Conservation (phyloP, 2,888 invertebrate species). For the Watsonalla cultraria region DNA sequence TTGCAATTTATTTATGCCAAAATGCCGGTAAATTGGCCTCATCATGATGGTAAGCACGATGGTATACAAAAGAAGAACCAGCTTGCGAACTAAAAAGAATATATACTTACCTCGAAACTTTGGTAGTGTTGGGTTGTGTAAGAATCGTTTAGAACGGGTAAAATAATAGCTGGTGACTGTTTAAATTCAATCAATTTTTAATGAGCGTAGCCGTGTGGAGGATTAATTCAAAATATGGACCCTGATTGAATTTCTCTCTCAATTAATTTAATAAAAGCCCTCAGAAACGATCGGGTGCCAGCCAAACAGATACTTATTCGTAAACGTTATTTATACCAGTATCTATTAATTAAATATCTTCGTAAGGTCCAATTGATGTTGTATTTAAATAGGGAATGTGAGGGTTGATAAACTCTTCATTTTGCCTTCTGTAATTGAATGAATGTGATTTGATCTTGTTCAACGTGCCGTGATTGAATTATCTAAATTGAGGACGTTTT, state of each 20-base stretch:
- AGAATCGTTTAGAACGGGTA: slow-evolving; percentile 6
- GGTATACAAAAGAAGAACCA: no score
- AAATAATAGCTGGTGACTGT: slow-evolving; percentile 19
- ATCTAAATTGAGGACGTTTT: background rate
- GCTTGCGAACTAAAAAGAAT: no score
- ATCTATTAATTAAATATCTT: background rate
- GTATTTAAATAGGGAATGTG: background rate
- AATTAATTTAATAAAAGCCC: slow-evolving; percentile 42
- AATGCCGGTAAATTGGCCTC: no score
- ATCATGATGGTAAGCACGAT: no score
- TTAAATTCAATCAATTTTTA: slow-evolving; percentile 32
- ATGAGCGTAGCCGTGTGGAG: slow-evolving; percentile 30
- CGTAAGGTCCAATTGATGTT: background rate
- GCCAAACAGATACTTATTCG: slow-evolving; percentile 10
- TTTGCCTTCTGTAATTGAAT: background rate
- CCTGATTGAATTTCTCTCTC: slow-evolving; percentile 47
- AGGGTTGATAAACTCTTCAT: background rate
- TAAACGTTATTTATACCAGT: background rate
- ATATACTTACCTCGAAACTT: no score
- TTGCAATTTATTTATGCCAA: no score
- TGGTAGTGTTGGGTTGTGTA: no score
- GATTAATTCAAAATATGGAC: slow-evolving; percentile 41
- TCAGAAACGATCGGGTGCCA: slow-evolving; percentile 29
- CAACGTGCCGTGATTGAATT: background rate
- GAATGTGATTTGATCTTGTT: background rate